Percentiles rank a stretch among this genome's conserved stretches.
These are phyloP conservation scores for Chromoteleia sp. DNA, from an alignment of 2,888 invertebrate genomes.

Conservation along the genomic window DNA sequence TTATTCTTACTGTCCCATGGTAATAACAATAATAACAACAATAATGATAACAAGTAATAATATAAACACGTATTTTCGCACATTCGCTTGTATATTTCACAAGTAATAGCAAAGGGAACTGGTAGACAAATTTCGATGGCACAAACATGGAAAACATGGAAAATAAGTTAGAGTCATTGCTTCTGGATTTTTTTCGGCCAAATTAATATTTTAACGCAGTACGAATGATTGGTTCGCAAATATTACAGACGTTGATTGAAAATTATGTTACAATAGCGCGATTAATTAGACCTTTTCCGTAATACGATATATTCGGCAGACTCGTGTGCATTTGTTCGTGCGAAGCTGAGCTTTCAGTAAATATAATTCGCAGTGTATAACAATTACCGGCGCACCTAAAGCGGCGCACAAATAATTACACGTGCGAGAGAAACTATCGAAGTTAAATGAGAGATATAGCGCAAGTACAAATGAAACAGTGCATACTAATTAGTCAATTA, in stretches of 20 bases:
- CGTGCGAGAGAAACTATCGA: slow-evolving; percentile 68
- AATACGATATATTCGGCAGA: slow-evolving; percentile 25
- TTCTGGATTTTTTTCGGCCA: slow-evolving; percentile 1
- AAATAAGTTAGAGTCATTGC: slow-evolving; percentile 22
- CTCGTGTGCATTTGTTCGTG: background rate
- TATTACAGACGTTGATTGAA: slow-evolving; percentile 43
- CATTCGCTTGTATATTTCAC: background rate
- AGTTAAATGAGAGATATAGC: slow-evolving; percentile 70
- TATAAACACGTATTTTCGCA: background rate
- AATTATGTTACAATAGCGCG: slow-evolving; percentile 47
- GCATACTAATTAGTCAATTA: slow-evolving; percentile 71
- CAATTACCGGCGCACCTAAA: slow-evolving; percentile 63
- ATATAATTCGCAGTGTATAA: slow-evolving; percentile 68
- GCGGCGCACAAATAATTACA: slow-evolving; percentile 69
- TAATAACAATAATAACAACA: too few species aligned
- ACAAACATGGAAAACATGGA: background rate
- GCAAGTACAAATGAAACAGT: slow-evolving; percentile 67
- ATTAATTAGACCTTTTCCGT: slow-evolving; percentile 50
- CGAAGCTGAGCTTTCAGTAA: slow-evolving; percentile 59
- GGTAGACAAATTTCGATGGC: slow-evolving; percentile 7
- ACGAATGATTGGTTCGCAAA: slow-evolving; percentile 25
- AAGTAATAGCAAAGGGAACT: slow-evolving; percentile 7
- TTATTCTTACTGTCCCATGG: too few species aligned
- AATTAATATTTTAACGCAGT: slow-evolving; percentile 24
- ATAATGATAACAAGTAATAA: too few species aligned